These are phyloP conservation scores for Yponomeuta plumbellus DNA, from an alignment of 2,888 invertebrate species.

Conservation along the genomic window DNA sequence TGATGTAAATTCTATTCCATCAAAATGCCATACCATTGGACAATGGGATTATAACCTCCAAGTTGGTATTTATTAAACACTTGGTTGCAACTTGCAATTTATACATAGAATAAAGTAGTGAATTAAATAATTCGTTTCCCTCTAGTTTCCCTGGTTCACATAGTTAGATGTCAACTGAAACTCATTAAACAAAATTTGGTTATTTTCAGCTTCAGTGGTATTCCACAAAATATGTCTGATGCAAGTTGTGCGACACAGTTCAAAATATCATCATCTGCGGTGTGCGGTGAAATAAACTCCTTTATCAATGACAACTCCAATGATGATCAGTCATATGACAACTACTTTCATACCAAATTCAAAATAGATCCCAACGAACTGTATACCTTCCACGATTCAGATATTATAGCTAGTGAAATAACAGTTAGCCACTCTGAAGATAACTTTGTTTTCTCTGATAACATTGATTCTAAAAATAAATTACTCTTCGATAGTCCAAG, in stretches of 20 bases:
- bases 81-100: neutral
- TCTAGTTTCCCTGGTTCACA: too few relatives aligned
- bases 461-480: constrained; percentile 49
- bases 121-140: too few relatives aligned
- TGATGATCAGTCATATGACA: constrained; percentile 65
- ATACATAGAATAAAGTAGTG: too few relatives aligned
- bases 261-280: constrained; percentile 65
- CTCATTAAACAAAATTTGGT: neutral
- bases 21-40: neutral
- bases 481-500: constrained; percentile 42
- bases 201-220: constrained; percentile 63
- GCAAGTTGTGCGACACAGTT: constrained; percentile 70
- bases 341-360: constrained; percentile 65
- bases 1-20: neutral
- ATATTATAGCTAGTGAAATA: constrained; percentile 67
- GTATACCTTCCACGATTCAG: constrained; percentile 71
- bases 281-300: constrained; percentile 63
- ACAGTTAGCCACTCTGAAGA: constrained; percentile 71
- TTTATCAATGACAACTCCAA: constrained; percentile 62
- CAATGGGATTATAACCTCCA: neutral
- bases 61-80: neutral
- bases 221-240: constrained; percentile 72
- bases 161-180: too few relatives aligned
- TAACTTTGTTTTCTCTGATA: constrained; percentile 55
- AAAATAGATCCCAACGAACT: constrained; percentile 72